Evolutionary conservation across 2,113 vertebrate genomes (phyloP).

Genomic region (Dasyurus viverrinus): DNA sequence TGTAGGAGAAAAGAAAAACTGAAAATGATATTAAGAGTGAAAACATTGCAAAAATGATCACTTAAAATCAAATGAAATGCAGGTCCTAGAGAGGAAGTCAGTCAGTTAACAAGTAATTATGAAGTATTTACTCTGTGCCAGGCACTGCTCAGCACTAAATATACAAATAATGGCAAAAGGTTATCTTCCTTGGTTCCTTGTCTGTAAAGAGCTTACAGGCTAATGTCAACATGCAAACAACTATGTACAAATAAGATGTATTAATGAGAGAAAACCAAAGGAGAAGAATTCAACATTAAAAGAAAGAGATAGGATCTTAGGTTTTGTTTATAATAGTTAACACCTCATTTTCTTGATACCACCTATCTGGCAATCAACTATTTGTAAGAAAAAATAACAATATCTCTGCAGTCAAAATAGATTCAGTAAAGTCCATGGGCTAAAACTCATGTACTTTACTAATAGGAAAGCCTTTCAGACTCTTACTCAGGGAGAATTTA

Average conservation of each 20-base stretch:
- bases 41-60: neutral
- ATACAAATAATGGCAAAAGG: neutral
- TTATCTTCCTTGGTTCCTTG: neutral
- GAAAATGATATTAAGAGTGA: neutral
- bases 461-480: neutral
- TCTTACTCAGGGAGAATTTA: neutral
- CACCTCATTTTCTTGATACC: neutral
- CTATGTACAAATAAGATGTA: neutral
- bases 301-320: neutral
- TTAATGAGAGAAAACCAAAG: neutral
- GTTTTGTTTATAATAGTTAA: neutral
- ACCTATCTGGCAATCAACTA: neutral
- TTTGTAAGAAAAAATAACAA: neutral
- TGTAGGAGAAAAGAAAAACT: neutral
- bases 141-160: neutral
- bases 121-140: neutral
- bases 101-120: conserved; percentile 1
- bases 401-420: neutral
- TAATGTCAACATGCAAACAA: neutral
- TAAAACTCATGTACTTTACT: too few species aligned
- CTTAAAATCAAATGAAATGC: neutral
- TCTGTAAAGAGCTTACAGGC: neutral
- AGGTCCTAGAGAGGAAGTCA: neutral
- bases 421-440: neutral
- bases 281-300: neutral